Base-by-base conservation (phyloP, 53 echinoderm and acorn worm genomes). In the Zoroaster sp. region DNA sequence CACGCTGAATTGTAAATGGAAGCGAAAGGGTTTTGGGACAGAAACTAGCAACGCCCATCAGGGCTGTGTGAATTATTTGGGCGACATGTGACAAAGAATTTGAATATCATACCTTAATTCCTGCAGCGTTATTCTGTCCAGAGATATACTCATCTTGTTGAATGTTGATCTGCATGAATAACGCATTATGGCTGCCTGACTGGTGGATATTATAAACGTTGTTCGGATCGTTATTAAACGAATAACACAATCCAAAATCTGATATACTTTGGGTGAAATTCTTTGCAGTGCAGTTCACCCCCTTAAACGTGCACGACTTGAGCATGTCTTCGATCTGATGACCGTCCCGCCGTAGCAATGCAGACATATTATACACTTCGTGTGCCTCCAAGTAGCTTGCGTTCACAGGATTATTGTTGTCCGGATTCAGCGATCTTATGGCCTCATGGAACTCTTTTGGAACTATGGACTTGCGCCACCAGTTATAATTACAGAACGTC, bases 61-160 rank as follows among this genome's bases (percentile, higher is more conserved):
- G 11, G 25, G 33, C 46, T 77, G 75, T 51, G 0, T 77, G 46
- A 8, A 77, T 18, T 23, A 30, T 45, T 20, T 18, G 63, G 17
- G 32, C 0, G 59, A 39, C 9, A 39, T 46, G 23, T 44, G 15
- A 47, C 7, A 1, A 15, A 42, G 0, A 47, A 3, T n/a, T 40
- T 32, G 11, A 38, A 40, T 15, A 15, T 31, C 87, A 9, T 71
- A 93, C 95, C 91, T 92, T 93, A 15, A 95, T 90, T 30, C 95
- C 95, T 28, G 95, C 95, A 5, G 86, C 90, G 9, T 88, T 91
- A 39, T 90, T 87, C 31, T 77, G 67, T 11, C 92, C 90, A 88
- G 35, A 75, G 9, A 90, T 82, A 33, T 95, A 95, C 72, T 95
- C 93, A 71, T 93, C 30, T 69, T 95, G 95, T 47, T 95, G 76